These are phyloP conservation scores for Phortica magna DNA, from an alignment of 2,888 invertebrate genomes.

Conservation along the genomic window DNA sequence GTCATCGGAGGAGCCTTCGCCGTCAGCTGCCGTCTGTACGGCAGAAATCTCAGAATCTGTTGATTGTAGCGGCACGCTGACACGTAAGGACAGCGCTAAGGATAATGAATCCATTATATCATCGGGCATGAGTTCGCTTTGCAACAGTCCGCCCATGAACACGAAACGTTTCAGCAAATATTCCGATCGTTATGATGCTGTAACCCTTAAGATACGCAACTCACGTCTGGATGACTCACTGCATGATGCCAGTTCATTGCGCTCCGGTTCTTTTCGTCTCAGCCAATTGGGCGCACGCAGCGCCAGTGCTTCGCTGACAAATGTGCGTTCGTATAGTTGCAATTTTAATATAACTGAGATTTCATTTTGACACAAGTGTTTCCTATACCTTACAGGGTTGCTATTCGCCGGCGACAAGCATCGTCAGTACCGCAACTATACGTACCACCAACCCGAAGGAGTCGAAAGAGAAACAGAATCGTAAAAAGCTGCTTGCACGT, in stretches of 20 bases:
- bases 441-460: constrained; percentile 86
- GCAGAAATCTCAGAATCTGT: constrained; percentile 1
- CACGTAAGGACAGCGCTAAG: constrained; percentile 71
- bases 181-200: constrained; percentile 74
- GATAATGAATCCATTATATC: constrained; percentile 74
- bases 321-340: constrained; percentile 63
- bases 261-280: constrained; percentile 65
- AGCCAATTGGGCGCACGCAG: constrained; percentile 67
- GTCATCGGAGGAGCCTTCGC: constrained; percentile 56
- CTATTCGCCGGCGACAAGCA: constrained; percentile 85
- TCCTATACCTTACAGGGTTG: constrained; percentile 80
- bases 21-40: constrained; percentile 15
- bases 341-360: background rate
- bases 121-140: constrained; percentile 76
- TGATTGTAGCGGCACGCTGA: constrained; percentile 48
- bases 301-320: constrained; percentile 71
- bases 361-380: background rate
- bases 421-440: constrained; percentile 83
- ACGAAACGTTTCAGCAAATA: constrained; percentile 71
- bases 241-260: constrained; percentile 68
- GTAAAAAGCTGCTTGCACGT: constrained; percentile 83
- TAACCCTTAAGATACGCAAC: constrained; percentile 69
- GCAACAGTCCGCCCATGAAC: constrained; percentile 72
- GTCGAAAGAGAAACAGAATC: constrained; percentile 88
- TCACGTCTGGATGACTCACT: constrained; percentile 68